These are phyloP conservation scores for Anser cygnoides DNA, from an alignment of 2,113 vertebrate species.

Conservation along the genomic window DNA sequence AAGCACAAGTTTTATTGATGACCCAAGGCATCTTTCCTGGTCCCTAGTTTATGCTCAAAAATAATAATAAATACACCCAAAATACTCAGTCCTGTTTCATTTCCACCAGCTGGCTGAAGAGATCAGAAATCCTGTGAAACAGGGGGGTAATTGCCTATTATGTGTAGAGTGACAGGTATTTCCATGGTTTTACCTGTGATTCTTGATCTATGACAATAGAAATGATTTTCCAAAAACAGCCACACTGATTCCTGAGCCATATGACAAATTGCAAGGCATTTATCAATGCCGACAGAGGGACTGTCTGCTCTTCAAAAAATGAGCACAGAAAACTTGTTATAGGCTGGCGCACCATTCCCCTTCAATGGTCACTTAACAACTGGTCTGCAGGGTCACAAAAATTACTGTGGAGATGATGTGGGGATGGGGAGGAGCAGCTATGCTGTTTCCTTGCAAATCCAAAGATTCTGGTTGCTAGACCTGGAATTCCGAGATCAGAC, in stretches of 20 bases:
- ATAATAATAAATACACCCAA: not conserved
- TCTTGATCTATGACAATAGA: not conserved
- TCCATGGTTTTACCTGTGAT: not conserved
- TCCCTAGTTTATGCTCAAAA: not conserved
- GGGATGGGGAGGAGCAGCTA: not conserved
- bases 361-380: not conserved
- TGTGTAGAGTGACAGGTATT: not conserved
- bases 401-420: not conserved
- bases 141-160: not conserved
- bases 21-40: not conserved
- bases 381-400: not conserved
- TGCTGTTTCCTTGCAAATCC: not conserved
- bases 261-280: not conserved
- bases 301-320: not conserved
- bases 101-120: not conserved
- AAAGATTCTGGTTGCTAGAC: not conserved
- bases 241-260: not conserved
- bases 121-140: not conserved
- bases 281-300: not conserved
- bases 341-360: not conserved
- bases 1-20: not conserved
- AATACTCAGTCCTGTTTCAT: not conserved
- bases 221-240: not conserved
- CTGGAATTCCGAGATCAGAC: not conserved
- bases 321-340: accelerated